phyloP scores from a whole-genome alignment of 2,113 vertebrate species.

The Caracal caracal region DNA sequence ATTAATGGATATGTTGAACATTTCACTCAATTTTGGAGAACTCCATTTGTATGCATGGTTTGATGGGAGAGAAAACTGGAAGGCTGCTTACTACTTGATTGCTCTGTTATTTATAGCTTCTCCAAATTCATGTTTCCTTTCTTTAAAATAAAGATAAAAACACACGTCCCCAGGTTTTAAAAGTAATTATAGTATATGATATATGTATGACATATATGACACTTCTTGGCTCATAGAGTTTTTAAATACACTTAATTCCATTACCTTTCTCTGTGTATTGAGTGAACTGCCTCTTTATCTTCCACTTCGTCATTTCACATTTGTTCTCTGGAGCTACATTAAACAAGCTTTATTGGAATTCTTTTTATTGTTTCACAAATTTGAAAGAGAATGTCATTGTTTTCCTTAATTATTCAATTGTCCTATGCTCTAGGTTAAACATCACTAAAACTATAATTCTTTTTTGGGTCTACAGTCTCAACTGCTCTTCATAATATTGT shows the following conservation, averaged over 20 bases:
- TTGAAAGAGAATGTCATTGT: background rate
- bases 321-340: background rate
- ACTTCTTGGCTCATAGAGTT: background rate
- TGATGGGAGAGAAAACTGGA: background rate
- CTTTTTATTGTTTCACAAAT: background rate
- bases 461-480: background rate
- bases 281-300: background rate
- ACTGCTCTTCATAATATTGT: background rate
- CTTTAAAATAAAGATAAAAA: conserved; percentile 6
- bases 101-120: background rate
- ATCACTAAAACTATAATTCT: background rate
- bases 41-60: background rate
- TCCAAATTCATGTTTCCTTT: background rate
- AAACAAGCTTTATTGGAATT: background rate
- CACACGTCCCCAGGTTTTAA: background rate
- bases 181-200: background rate
- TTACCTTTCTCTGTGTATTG: background rate
- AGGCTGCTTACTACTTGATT: background rate
- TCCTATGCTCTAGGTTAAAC: background rate
- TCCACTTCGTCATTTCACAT: background rate
- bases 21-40: background rate
- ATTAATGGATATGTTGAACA: background rate
- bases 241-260: background rate
- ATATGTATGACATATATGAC: background rate
- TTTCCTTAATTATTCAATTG: background rate